phyloP scores from a whole-genome alignment of 2,797 vertebrate genomes.

The Myotis daubentonii region DNA sequence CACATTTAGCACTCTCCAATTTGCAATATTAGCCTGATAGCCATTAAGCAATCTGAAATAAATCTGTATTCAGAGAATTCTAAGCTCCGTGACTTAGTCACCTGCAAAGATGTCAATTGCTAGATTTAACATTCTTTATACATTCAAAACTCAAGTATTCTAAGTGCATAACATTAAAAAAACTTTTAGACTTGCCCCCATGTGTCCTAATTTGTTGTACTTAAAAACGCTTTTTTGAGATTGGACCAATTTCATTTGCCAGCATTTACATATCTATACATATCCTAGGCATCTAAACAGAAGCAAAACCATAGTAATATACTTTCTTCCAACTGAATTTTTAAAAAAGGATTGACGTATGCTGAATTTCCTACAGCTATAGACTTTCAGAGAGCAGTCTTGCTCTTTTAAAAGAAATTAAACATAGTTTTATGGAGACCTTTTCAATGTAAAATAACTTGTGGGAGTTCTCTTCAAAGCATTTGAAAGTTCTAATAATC shows the following conservation, averaged over 20 bases:
- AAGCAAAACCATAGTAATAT: not conserved
- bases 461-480: slow-evolving; percentile 12
- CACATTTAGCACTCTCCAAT: not conserved
- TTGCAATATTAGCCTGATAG: not conserved
- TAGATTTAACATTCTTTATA: slow-evolving; percentile 26
- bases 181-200: not conserved
- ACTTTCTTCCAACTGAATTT: not conserved
- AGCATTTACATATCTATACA: not conserved
- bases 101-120: not conserved
- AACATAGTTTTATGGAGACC: slow-evolving; percentile 28
- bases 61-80: slow-evolving; percentile 3
- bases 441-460: slow-evolving; percentile 54
- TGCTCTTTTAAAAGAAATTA: slow-evolving; percentile 56
- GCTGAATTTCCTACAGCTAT: slow-evolving; percentile 33
- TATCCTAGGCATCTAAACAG: not conserved
- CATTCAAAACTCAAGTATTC: not conserved
- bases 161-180: slow-evolving; percentile 26
- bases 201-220: not conserved
- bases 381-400: slow-evolving; percentile 24
- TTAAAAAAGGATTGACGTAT: not conserved
- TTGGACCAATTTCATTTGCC: slow-evolving; percentile 23
- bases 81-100: slow-evolving; percentile 12
- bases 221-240: slow-evolving; percentile 1
- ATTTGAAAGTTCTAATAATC: slow-evolving; percentile 60
- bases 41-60: slow-evolving; percentile 2